Conservation (phyloP, 2,888 invertebrate species). For the Agrotis puta region DNA sequence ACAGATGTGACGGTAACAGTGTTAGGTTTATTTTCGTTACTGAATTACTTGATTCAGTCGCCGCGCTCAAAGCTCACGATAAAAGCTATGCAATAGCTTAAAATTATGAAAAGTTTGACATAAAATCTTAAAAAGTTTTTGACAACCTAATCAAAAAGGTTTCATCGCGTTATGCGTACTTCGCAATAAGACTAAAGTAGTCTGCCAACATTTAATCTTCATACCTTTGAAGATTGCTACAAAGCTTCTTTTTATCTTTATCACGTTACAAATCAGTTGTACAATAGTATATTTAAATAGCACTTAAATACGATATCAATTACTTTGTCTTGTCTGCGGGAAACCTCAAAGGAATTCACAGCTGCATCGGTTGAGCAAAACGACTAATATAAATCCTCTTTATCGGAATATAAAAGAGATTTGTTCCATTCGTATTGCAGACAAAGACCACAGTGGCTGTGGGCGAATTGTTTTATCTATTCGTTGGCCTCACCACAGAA, state of each 20-base stretch:
- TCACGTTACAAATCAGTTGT: neutral
- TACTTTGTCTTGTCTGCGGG: slow-evolving; percentile 3
- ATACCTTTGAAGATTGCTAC: neutral
- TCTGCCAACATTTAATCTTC: too few relatives aligned
- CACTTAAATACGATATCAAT: neutral
- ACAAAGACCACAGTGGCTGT: slow-evolving; percentile 9
- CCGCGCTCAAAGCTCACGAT: too few relatives aligned
- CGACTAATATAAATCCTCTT: slow-evolving; percentile 20
- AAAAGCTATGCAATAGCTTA: too few relatives aligned
- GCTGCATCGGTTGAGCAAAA: slow-evolving; percentile 12
- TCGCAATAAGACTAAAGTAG: too few relatives aligned
- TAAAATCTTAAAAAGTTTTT: too few relatives aligned
- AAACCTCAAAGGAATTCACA: slow-evolving; percentile 24
- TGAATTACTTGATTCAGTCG: too few relatives aligned
- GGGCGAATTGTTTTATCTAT: slow-evolving; percentile 22
- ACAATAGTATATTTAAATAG: neutral
- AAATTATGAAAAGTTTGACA: too few relatives aligned
- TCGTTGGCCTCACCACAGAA: neutral
- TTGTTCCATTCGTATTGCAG: slow-evolving; percentile 21
- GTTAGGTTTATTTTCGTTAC: too few relatives aligned
- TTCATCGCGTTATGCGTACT: too few relatives aligned
- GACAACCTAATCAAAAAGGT: too few relatives aligned
- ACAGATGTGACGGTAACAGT: too few relatives aligned
- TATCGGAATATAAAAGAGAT: slow-evolving; percentile 34
- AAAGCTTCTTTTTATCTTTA: neutral